Conservation (phyloP, 2,888 invertebrate species). For the Xestia rhomboidea region DNA sequence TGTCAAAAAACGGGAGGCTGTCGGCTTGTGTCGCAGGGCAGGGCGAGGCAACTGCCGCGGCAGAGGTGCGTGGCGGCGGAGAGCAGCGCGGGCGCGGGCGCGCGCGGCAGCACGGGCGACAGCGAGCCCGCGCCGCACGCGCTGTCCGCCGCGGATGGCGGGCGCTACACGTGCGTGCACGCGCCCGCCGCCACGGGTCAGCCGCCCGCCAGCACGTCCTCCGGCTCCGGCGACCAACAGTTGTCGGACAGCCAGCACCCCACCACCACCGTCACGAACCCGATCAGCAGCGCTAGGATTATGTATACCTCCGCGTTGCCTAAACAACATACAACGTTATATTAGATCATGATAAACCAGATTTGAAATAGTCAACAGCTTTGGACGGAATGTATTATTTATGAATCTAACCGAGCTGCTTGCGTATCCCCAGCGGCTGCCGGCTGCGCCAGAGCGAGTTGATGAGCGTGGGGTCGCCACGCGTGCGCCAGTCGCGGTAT, state of each 20-base stretch:
- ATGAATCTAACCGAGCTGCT: constrained; percentile 90
- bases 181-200: constrained; percentile 93
- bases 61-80: constrained; percentile 84
- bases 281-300: constrained; percentile 93
- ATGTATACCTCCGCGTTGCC: constrained; percentile 94
- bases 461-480: constrained; percentile 93
- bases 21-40: constrained; percentile 79
- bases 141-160: constrained; percentile 86
- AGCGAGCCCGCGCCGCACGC: constrained; percentile 81
- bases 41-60: constrained; percentile 81
- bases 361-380: constrained; percentile 7
- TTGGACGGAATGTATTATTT: constrained; percentile 21
- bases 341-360: constrained; percentile 3
- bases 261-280: constrained; percentile 93
- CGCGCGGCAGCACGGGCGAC: constrained; percentile 84
- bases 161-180: constrained; percentile 91
- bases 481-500: constrained; percentile 93
- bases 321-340: constrained; percentile 74
- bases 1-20: constrained; percentile 82
- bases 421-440: constrained; percentile 93
- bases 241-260: constrained; percentile 95
- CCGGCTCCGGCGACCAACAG: constrained; percentile 94
- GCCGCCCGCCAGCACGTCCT: constrained; percentile 92
- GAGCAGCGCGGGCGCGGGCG: constrained; percentile 81
- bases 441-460: constrained; percentile 94